These are phyloP conservation scores for Cossypha polioptera DNA, from an alignment of 2,797 vertebrate genomes.

Conservation along the genomic window DNA sequence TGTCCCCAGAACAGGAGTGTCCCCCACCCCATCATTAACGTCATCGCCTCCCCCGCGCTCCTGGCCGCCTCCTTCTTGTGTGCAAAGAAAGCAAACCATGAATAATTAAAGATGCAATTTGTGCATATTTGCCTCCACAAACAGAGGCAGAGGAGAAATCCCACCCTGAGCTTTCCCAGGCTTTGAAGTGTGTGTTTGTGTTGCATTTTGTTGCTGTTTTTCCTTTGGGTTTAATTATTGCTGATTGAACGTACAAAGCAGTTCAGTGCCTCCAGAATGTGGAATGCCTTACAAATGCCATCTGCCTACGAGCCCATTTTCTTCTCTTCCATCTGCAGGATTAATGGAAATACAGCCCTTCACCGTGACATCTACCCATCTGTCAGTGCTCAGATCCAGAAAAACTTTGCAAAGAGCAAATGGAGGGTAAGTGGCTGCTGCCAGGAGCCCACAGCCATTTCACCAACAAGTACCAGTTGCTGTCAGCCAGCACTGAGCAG, in stretches of 20 bases:
- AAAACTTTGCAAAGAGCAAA: conserved; percentile 91
- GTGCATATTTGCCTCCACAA: conserved; percentile 11
- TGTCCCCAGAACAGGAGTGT: background rate
- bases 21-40: background rate
- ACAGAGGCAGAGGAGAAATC: conserved; percentile 15
- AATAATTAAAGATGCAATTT: conserved; percentile 44
- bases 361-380: conserved; percentile 87
- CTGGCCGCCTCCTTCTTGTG: background rate
- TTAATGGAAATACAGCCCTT: conserved; percentile 85
- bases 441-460: background rate
- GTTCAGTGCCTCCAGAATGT: conserved; percentile 26
- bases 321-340: conserved; percentile 80
- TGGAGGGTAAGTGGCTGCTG: conserved; percentile 85
- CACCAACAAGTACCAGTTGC: background rate
- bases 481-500: background rate
- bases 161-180: background rate
- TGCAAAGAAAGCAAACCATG: background rate
- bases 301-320: conserved; percentile 43
- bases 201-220: conserved; percentile 58
- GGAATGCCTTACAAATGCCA: conserved; percentile 55
- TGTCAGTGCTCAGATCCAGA: conserved; percentile 91
- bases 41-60: background rate
- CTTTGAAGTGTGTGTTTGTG: conserved; percentile 55
- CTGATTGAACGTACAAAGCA: conserved; percentile 64
- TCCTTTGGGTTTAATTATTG: conserved; percentile 69